Conservation (phyloP, 2,797 vertebrate species). For the Decapterus maruadsi region DNA sequence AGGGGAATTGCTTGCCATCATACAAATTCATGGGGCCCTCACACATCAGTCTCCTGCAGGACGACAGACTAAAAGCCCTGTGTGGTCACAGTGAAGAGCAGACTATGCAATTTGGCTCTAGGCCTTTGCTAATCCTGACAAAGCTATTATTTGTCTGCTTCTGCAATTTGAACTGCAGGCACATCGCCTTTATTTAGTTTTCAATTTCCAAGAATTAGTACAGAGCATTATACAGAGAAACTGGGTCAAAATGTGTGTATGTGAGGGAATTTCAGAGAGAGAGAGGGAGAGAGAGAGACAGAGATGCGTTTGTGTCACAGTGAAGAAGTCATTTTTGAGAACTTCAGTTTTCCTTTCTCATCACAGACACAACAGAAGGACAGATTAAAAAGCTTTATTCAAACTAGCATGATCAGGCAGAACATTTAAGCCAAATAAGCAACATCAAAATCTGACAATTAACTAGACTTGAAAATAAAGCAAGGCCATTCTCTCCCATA, state of each 20-base stretch:
- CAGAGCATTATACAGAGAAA: conserved; percentile 67
- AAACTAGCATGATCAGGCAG: conserved; percentile 84
- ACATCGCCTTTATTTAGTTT: conserved; percentile 71
- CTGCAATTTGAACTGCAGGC: conserved; percentile 64
- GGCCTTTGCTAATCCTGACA: conserved; percentile 68
- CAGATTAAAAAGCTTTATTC: conserved; percentile 86
- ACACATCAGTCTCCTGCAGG: conserved; percentile 26
- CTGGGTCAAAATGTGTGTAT: conserved; percentile 74
- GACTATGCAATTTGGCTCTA: conserved; percentile 52
- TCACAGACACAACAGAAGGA: conserved; percentile 53
- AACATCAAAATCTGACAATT: conserved; percentile 77
- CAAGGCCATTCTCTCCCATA: conserved; percentile 76
- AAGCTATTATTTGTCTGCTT: conserved; percentile 74
- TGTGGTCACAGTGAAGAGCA: conserved; percentile 60
- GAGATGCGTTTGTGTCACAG: conserved; percentile 31
- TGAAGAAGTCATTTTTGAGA: conserved; percentile 55
- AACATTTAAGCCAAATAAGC: conserved; percentile 83
- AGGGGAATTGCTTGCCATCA: neutral
- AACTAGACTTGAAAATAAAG: conserved; percentile 75
- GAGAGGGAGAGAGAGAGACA: conserved; percentile 6
- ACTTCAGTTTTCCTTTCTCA: conserved; percentile 55
- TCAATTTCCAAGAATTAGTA: conserved; percentile 80
- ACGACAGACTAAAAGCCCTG: conserved; percentile 36
- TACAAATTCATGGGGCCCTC: conserved; percentile 9
- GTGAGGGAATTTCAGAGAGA: conserved; percentile 47